Percentiles rank a stretch among this genome's conserved stretches.
phyloP scores from a whole-genome alignment of 1,140 invertebrate species.

The Lithobius niger region DNA sequence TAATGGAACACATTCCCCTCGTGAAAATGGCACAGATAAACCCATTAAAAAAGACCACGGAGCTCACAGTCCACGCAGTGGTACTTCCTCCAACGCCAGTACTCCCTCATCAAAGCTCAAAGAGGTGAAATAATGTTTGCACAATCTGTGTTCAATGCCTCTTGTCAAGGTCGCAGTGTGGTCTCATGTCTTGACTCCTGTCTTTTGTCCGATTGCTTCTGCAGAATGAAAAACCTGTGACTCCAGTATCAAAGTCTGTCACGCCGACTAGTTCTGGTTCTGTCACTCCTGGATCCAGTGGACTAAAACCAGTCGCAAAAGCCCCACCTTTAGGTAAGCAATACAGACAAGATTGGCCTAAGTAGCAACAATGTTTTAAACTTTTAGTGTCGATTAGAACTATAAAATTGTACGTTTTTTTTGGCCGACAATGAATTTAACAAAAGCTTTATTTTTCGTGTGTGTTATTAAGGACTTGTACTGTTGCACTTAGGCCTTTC shows the following conservation, averaged over 20 bases:
- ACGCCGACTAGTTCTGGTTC: conserved; percentile 1
- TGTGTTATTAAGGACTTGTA: too few relatives aligned
- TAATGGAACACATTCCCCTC: conserved; percentile 38
- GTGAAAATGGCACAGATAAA: conserved; percentile 62
- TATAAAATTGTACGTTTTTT: too few relatives aligned
- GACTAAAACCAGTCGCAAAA: conserved; percentile 9
- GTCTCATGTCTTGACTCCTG: not conserved
- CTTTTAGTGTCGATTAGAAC: too few relatives aligned
- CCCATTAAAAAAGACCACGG: conserved; percentile 58
- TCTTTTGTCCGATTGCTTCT: not conserved
- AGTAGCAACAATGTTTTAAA: too few relatives aligned
- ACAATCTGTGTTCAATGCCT: not conserved
- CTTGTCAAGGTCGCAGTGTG: not conserved
- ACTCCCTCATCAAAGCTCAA: conserved; percentile 83
- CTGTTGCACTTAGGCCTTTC: too few relatives aligned
- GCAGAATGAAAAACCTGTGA: not conserved
- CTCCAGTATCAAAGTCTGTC: conserved; percentile 2
- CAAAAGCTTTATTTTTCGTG: too few relatives aligned
- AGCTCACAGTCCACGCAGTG: conserved; percentile 45
- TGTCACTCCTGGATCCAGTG: conserved; percentile 2
- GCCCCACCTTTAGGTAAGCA: conserved; percentile 8
- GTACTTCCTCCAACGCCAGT: conserved; percentile 62
- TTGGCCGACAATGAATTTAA: too few relatives aligned
- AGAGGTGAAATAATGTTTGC: conserved; percentile 47
- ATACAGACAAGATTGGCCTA: too few relatives aligned